phyloP scores from a whole-genome alignment of 2,113 vertebrate species.

The Garra rufa region DNA sequence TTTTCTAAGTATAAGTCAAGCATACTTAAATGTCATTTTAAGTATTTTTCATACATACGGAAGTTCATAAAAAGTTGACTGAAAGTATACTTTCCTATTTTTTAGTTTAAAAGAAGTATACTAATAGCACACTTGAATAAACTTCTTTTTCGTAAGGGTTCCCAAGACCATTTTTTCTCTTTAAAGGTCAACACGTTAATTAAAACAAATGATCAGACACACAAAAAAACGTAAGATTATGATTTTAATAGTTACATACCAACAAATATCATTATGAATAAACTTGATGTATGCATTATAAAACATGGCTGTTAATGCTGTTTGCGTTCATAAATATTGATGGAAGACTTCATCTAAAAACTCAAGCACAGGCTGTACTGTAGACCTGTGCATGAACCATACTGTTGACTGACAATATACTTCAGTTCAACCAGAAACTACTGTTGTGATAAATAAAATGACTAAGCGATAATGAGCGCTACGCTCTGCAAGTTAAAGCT shows the following conservation, averaged over 20 bases:
- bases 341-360: not conserved
- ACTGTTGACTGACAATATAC: slow-evolving; percentile 22
- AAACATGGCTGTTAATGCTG: not conserved
- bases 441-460: not conserved
- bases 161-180: not conserved
- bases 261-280: not conserved
- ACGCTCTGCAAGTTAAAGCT: not conserved
- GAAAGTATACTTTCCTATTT: too few relatives aligned
- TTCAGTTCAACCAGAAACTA: not conserved
- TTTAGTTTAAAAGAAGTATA: too few relatives aligned
- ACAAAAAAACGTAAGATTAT: not conserved
- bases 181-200: not conserved
- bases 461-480: not conserved
- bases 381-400: not conserved
- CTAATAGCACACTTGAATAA: too few relatives aligned
- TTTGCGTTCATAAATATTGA: slow-evolving; percentile 29
- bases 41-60: too few relatives aligned
- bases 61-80: too few relatives aligned
- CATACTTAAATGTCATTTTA: too few relatives aligned
- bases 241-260: slow-evolving; percentile 3
- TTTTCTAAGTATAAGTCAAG: too few relatives aligned
- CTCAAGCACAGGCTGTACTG: not conserved
- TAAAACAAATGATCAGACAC: not conserved
- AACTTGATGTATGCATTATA: slow-evolving; percentile 4
- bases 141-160: too few relatives aligned